phyloP scores from a whole-genome alignment of 2,797 vertebrate species.

The Gila robusta region DNA sequence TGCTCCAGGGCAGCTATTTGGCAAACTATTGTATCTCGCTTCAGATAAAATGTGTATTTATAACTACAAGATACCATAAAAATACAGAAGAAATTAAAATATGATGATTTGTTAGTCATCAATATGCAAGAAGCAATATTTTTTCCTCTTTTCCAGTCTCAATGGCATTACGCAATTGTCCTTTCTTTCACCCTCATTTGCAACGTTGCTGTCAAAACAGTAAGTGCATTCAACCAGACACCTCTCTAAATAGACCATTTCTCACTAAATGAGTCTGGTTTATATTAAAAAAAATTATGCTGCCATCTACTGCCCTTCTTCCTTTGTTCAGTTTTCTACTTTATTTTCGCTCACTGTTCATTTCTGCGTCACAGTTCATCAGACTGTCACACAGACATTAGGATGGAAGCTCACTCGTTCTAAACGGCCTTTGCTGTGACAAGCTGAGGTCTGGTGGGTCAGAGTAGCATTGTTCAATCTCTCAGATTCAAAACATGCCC shows the following conservation, averaged over 20 bases:
- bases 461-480: slow-evolving; percentile 20
- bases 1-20: not conserved
- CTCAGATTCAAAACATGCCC: slow-evolving; percentile 26
- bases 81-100: not conserved
- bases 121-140: not conserved
- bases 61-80: not conserved
- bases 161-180: not conserved
- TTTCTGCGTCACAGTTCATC: slow-evolving; percentile 20
- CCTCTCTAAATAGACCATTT: not conserved
- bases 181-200: slow-evolving; percentile 26
- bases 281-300: not conserved
- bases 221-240: not conserved
- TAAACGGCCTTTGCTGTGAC: slow-evolving; percentile 30
- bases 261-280: slow-evolving; percentile 1
- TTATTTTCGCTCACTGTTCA: slow-evolving; percentile 21
- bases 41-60: not conserved
- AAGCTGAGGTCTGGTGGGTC: slow-evolving; percentile 20
- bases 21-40: not conserved
- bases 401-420: slow-evolving; percentile 12
- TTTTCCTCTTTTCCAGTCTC: not conserved
- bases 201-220: slow-evolving; percentile 12
- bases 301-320: not conserved
- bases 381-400: not conserved
- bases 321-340: not conserved
- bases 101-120: not conserved